These are phyloP conservation scores for Zophobas morio DNA, from an alignment of 1,140 invertebrate species.

Conservation along the genomic window DNA sequence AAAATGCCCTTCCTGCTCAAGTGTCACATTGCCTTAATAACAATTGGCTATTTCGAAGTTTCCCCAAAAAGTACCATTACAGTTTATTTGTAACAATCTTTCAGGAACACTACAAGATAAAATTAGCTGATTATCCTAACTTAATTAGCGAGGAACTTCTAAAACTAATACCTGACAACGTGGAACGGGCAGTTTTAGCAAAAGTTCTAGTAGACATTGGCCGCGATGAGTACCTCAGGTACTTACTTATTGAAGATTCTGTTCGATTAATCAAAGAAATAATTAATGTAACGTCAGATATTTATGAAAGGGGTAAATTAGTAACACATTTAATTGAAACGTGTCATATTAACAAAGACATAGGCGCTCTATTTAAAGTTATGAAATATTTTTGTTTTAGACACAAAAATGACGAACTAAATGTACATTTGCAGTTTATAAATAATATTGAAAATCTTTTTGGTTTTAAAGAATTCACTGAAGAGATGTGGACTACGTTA, in stretches of 20 bases:
- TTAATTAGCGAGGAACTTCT: neutral
- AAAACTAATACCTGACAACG: neutral
- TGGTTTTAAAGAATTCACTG: neutral
- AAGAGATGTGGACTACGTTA: neutral
- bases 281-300: neutral
- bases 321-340: slow-evolving; percentile 14
- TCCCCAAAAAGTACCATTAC: neutral
- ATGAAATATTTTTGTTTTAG: slow-evolving; percentile 37
- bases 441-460: neutral
- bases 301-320: slow-evolving; percentile 17
- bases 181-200: neutral
- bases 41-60: neutral
- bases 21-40: neutral
- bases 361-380: slow-evolving; percentile 14
- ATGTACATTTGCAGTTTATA: neutral
- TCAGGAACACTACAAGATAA: neutral
- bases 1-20: neutral
- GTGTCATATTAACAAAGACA: slow-evolving; percentile 36
- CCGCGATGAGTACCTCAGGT: neutral
- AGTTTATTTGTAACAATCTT: neutral
- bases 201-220: slow-evolving; percentile 12
- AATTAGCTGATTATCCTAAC: neutral
- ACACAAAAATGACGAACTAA: neutral
- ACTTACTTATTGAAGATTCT: neutral
- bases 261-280: neutral